Conservation (phyloP, 2,888 invertebrate genomes). For the Xiphydria camelus region DNA sequence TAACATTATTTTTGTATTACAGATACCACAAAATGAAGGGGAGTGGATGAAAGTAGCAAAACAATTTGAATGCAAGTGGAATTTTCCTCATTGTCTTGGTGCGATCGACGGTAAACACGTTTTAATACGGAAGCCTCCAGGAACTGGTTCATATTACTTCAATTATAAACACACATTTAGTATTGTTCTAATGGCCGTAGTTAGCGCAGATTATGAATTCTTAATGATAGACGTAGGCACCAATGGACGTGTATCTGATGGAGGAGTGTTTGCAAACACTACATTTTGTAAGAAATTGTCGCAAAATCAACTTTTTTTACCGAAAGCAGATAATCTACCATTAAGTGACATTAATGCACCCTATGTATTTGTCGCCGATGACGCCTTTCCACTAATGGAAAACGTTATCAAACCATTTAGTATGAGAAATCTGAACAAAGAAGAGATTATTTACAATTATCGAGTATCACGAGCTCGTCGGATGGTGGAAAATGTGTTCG, state of each 20-base stretch:
- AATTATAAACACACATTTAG: no score
- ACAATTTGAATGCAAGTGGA: conserved; percentile 13
- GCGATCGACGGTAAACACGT: conserved; percentile 21
- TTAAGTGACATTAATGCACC: conserved; percentile 23
- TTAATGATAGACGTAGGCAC: no score
- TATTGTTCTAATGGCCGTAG: no score
- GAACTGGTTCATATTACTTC: no score
- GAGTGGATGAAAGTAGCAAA: conserved; percentile 13
- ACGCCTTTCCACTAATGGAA: conserved; percentile 33
- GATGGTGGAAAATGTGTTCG: conserved; percentile 8
- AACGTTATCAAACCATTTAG: conserved; percentile 37
- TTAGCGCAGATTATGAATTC: no score
- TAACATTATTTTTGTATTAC: no score
- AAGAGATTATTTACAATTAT: conserved; percentile 23
- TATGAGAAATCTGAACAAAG: conserved; percentile 11
- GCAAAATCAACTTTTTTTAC: conserved; percentile 33
- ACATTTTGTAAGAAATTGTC: no score
- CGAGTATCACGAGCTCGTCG: conserved; percentile 17
- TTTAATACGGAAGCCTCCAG: no score
- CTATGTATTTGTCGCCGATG: conserved; percentile 37
- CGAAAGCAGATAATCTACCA: conserved; percentile 27
- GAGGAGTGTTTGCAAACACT: no score
- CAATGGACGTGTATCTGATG: no score
- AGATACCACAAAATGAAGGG: no score
- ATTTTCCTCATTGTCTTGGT: conserved; percentile 19